Conservation (phyloP, 2,113 vertebrate species). For the Thalassarche chlororhynchos region DNA sequence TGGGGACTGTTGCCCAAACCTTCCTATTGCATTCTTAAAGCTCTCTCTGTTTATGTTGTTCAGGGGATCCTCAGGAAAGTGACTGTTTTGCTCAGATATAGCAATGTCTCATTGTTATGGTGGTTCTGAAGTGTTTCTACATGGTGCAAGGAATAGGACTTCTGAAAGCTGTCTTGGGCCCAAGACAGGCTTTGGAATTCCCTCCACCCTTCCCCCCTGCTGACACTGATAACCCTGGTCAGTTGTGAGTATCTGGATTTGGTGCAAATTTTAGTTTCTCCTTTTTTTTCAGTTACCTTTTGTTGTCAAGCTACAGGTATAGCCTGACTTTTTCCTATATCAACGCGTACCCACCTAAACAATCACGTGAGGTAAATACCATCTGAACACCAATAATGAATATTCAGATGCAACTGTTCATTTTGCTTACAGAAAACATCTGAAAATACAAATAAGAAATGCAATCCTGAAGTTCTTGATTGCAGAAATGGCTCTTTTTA, state of each 20-base stretch:
- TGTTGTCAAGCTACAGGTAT: neutral
- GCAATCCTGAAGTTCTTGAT: neutral
- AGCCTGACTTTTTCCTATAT: neutral
- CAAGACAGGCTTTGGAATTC: neutral
- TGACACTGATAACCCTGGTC: neutral
- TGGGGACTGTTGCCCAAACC: neutral
- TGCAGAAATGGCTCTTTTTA: neutral
- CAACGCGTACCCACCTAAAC: neutral
- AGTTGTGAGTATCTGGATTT: neutral
- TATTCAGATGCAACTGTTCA: neutral
- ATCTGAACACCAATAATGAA: neutral
- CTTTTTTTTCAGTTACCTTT: neutral
- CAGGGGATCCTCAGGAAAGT: neutral
- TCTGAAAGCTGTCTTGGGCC: neutral
- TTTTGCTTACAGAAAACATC: neutral
- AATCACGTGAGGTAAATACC: neutral
- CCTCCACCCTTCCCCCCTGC: neutral
- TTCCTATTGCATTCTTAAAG: neutral
- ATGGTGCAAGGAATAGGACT: neutral
- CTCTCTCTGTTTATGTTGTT: neutral
- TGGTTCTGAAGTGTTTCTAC: neutral
- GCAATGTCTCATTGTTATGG: rapidly evolving
- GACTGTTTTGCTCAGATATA: neutral
- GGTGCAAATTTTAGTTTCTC: neutral
- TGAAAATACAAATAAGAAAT: neutral